These are phyloP conservation scores for Erebia ligea DNA, from an alignment of 2,888 invertebrate species.

Conservation along the genomic window DNA sequence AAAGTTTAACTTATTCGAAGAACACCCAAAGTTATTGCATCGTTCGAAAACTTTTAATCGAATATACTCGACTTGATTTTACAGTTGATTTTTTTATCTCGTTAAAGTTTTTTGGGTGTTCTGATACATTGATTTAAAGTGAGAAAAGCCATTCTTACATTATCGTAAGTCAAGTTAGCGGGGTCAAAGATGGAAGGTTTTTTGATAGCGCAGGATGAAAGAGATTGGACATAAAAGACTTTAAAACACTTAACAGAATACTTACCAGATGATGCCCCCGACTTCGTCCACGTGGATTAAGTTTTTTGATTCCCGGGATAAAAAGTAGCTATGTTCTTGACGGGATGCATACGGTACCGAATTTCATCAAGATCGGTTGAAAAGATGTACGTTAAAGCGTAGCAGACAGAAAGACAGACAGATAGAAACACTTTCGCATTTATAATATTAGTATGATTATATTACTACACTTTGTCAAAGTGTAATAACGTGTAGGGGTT, in stretches of 20 bases:
- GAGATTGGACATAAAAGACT: conserved; percentile 10
- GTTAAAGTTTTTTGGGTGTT: conserved; percentile 21
- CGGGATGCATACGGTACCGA: too few species aligned
- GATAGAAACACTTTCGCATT: too few species aligned
- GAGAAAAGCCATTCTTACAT: conserved; percentile 31
- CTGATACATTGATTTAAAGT: conserved; percentile 22
- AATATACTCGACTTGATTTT: conserved; percentile 32
- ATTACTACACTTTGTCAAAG: too few species aligned
- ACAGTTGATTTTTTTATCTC: conserved; percentile 37
- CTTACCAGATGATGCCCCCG: not conserved
- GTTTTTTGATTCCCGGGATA: too few species aligned
- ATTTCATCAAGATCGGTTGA: too few species aligned
- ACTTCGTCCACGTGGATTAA: too few species aligned
- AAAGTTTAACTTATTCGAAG: conserved; percentile 40
- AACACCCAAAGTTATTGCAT: conserved; percentile 41
- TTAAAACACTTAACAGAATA: not conserved
- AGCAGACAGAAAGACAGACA: too few species aligned
- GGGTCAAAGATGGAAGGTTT: conserved; percentile 29
- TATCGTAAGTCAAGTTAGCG: conserved; percentile 28
- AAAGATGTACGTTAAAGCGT: too few species aligned
- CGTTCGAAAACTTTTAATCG: conserved; percentile 34
- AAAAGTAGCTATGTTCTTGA: too few species aligned
- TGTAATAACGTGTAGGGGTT: too few species aligned
- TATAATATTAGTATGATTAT: too few species aligned
- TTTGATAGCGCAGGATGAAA: conserved; percentile 12